Evolutionary conservation across 2,888 invertebrate genomes (phyloP), one percentile per base, ranked within the genome.

Genomic region (Perdita meconis): DNA sequence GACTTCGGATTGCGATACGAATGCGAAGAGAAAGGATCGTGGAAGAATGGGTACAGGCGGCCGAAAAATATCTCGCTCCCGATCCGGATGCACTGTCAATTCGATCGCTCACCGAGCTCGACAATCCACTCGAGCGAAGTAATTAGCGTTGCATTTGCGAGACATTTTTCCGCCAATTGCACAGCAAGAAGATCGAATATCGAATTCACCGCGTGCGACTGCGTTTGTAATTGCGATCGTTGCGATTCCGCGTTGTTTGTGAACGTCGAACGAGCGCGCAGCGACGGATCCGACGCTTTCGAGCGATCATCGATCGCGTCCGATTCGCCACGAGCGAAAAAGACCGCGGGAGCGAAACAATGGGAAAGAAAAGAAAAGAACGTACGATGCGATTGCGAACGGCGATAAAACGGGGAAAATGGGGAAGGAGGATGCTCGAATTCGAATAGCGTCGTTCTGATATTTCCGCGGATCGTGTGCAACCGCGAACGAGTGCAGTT

Each of bases 381-480:
- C 40, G 53, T 40, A 26, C 38, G 16, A 36, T 24, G 22, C 24
- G 40, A 16, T 42, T 5, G 40, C 38, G 30, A 22, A 19, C 36
- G 36, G 55, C 36, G 12, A 60, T 44, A 44, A 44, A 34, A 30
- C 30, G 44, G 34, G 61, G 36, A 36, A 19, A 61, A 16, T 22
- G 63, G 19, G 64, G 30, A 34, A 61, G 19, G 16, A 40, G 10
- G n/a, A 51, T 63, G 19, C 19, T 16, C 38, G 50, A 50, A 38
- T 38, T 38, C 22, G 51, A 36, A 19, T 38, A 38, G 38, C 34
- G 38, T 51, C 16, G 38, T 51, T 30, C 6, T 24, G 63, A 40
- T 63, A 63, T 47, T 30, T 51, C 61, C 5, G 50, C 36, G 61
- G 50, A 50, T 61, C 61, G 61, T 63, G 30, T 30, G 6, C 36